phyloP scores from a whole-genome alignment of 2,888 invertebrate genomes.

The Platycheirus albimanus region DNA sequence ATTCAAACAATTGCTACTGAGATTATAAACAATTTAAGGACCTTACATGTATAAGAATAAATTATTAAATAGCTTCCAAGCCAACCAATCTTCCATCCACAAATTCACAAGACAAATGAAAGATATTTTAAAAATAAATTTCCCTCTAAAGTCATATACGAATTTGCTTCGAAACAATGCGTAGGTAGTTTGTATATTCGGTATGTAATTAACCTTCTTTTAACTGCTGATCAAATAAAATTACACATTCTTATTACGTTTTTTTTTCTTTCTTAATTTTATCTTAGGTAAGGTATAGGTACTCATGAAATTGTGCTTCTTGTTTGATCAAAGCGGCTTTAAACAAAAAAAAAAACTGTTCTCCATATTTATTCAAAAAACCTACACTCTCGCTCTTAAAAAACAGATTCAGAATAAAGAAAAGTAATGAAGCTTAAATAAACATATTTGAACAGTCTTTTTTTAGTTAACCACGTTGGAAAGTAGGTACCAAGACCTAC shows the following conservation, averaged over 20 bases:
- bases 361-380: not conserved
- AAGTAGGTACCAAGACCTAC: not conserved
- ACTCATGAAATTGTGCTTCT: slow-evolving; percentile 40
- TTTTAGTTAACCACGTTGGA: not conserved
- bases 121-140: not conserved
- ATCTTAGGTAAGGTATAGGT: not conserved
- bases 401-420: not conserved
- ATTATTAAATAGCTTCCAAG: too few relatives aligned
- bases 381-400: not conserved
- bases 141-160: not conserved
- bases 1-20: too few relatives aligned
- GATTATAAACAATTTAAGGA: too few relatives aligned
- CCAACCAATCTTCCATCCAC: too few relatives aligned
- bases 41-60: too few relatives aligned
- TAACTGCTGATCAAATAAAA: slow-evolving; percentile 37
- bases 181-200: not conserved
- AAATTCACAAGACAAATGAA: too few relatives aligned
- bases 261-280: not conserved
- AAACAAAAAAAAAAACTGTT: slow-evolving; percentile 3
- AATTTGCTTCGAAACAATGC: not conserved
- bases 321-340: slow-evolving; percentile 19
- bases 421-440: slow-evolving; percentile 5
- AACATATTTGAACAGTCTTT: slow-evolving; percentile 18
- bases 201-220: slow-evolving; percentile 21
- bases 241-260: too few relatives aligned